Evolutionary conservation across 1,140 invertebrate species (phyloP), one percentile per base, ranked within the genome.

Genomic region (Magallana gigas): DNA sequence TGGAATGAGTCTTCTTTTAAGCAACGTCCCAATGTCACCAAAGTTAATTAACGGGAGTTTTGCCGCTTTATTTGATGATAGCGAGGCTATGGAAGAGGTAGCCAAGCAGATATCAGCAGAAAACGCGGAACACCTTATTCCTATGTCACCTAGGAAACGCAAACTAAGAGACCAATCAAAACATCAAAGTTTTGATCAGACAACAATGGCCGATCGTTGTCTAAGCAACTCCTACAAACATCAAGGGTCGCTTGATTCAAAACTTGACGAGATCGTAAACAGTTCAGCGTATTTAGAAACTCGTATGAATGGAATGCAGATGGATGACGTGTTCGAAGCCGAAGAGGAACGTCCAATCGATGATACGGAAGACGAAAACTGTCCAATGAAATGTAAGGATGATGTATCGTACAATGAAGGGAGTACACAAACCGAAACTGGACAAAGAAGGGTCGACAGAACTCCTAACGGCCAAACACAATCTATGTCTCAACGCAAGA

Each of bases 31-130:
- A 1, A 98, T 99, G 97, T 99, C 98, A 48, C 98, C 98, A 0
- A 99, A 99, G 95, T 97, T 99, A 23, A 98, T 99, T 8, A 99
- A 99, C 92, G 98, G 98, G 0, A 99, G 98, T 90, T 99, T 98
- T 95, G 98, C 97, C 0, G 98, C 98, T 8, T 97, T 99, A 88
- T 98, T 98, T 92, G 98, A 99, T 93, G 97, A 97, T 58, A 97
- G 96, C 84, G 97, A 98, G 91, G 96, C 98, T 16, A 95, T 98
- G 82, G 96, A 96, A 29, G 97, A 97, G 88, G 97, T 97, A 94
- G 96, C 97, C 60, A 93, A 94, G 62, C 91, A 92, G 59, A 91
- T 92, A 36, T 89, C 88, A 23, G 88, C 91, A 18, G 92, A 93
- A 86, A 90, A 92, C 80, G 91, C 91, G 68, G 92, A 91, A 36